Conservation (phyloP, 2,113 vertebrate genomes). For the Vidua macroura region DNA sequence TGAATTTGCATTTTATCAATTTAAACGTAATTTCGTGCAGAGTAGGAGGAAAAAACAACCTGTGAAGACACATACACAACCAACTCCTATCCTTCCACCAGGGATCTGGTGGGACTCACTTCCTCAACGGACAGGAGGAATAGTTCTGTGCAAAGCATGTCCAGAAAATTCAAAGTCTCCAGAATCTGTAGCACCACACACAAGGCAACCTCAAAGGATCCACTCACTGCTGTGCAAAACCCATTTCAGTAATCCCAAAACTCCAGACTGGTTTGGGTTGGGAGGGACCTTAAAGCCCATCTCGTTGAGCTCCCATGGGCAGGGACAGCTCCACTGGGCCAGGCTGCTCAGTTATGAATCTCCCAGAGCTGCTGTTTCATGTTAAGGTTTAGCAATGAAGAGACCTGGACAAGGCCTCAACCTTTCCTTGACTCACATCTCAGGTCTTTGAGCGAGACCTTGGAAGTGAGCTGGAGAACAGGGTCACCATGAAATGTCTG, state of each 20-base stretch:
- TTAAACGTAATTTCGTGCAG: fast-evolving
- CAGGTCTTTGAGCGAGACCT: background rate
- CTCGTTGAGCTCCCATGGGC: too few relatives aligned
- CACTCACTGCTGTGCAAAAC: background rate
- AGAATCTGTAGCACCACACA: background rate
- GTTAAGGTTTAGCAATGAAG: background rate
- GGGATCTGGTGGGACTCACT: background rate
- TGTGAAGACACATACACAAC: background rate
- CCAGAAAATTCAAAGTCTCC: background rate
- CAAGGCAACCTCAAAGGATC: background rate
- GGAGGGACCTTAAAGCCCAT: background rate
- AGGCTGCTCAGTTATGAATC: background rate
- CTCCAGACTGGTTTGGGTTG: background rate
- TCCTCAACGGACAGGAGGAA: background rate
- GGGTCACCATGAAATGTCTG: background rate
- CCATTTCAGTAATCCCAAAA: background rate
- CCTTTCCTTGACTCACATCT: background rate
- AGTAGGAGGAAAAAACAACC: background rate
- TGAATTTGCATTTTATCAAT: background rate
- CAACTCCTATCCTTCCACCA: background rate
- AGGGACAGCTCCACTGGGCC: background rate
- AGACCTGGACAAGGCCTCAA: background rate
- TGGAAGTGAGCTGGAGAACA: background rate
- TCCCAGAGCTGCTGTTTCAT: background rate
- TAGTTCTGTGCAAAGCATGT: fast-evolving